A percentile compares a stretch with the other conserved stretches of the same genome.
These are phyloP conservation scores for Notolabrus celidotus DNA, from an alignment of 2,797 vertebrate species.

Conservation along the genomic window DNA sequence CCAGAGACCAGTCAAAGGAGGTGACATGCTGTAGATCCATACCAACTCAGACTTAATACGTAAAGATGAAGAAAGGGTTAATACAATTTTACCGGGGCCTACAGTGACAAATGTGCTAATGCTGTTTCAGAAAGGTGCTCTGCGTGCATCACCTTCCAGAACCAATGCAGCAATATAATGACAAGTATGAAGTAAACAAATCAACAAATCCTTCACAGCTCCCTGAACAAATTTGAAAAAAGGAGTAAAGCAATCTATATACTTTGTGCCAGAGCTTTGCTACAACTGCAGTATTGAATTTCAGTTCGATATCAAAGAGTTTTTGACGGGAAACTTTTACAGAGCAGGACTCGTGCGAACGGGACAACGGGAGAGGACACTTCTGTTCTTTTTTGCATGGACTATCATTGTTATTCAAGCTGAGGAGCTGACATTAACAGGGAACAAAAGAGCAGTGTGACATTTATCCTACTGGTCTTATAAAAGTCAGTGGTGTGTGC, in stretches of 20 bases:
- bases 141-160: conserved; percentile 27
- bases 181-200: conserved; percentile 52
- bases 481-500: conserved; percentile 17
- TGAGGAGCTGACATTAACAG: conserved; percentile 39
- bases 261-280: conserved; percentile 31
- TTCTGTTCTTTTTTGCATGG: not conserved
- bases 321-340: conserved; percentile 18
- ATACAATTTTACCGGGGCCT: conserved; percentile 46
- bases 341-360: conserved; percentile 24
- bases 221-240: conserved; percentile 44
- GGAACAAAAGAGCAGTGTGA: conserved; percentile 6
- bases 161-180: conserved; percentile 39
- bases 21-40: conserved; percentile 56
- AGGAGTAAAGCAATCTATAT: conserved; percentile 55
- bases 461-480: conserved; percentile 35
- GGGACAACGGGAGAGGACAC: conserved; percentile 15
- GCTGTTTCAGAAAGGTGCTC: conserved; percentile 20
- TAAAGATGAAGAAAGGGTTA: conserved; percentile 23
- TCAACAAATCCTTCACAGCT: conserved; percentile 54
- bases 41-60: conserved; percentile 24
- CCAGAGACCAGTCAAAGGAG: conserved; percentile 20
- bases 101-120: conserved; percentile 41
- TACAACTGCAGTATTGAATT: conserved; percentile 56
- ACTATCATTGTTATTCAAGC: conserved; percentile 46
- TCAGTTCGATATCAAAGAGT: conserved; percentile 31